Evolutionary conservation across 2,113 vertebrate genomes (phyloP).

Genomic region (Nothocercus julius): DNA sequence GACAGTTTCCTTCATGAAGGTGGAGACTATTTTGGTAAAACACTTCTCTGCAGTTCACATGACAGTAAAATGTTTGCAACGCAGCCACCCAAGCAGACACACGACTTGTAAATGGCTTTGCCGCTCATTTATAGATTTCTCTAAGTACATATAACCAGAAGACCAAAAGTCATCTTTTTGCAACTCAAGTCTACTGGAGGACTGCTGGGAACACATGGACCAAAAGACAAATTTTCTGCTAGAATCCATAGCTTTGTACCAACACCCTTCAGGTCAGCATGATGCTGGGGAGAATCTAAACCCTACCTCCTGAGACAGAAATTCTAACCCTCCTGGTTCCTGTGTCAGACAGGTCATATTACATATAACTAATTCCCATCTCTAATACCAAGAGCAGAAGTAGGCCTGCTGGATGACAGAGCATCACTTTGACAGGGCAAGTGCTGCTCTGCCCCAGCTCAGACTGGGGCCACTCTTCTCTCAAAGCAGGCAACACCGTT

Average conservation of each 20-base stretch:
- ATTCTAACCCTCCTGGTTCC: background rate
- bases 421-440: fast-evolving
- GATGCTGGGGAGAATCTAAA: background rate
- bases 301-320: background rate
- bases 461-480: background rate
- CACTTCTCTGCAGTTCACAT: background rate
- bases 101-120: background rate
- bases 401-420: background rate
- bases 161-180: background rate
- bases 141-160: background rate
- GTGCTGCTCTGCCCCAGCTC: fast-evolving
- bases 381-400: background rate
- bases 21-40: background rate
- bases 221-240: background rate
- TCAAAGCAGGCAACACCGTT: background rate
- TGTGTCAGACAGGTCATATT: background rate
- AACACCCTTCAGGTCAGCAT: fast-evolving
- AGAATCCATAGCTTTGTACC: background rate
- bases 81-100: background rate
- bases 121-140: background rate
- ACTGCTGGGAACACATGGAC: background rate
- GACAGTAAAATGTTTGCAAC: background rate
- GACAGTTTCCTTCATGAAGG: background rate
- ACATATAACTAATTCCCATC: background rate
- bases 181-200: background rate